These are phyloP conservation scores for Menidia beryllina DNA, from an alignment of 2,113 vertebrate species.

Conservation along the genomic window DNA sequence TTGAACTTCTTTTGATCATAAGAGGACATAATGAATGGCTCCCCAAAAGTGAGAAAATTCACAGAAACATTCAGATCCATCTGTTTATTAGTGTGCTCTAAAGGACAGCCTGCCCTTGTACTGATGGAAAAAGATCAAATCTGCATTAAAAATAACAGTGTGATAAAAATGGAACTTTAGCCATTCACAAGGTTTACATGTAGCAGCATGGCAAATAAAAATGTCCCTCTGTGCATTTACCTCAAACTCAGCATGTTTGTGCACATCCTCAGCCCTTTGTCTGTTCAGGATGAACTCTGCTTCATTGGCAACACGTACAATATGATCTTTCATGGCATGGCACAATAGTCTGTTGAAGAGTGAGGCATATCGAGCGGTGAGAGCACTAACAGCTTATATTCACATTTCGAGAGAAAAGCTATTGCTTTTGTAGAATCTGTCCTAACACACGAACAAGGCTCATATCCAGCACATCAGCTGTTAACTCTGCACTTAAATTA, in stretches of 20 bases:
- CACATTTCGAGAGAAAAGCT: not conserved
- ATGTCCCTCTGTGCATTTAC: conserved; percentile 64
- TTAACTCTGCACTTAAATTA: conserved; percentile 44
- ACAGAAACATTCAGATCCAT: too few relatives aligned
- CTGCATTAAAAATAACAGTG: too few relatives aligned
- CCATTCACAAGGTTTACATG: not conserved
- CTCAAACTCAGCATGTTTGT: conserved; percentile 99
- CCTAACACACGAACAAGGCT: conserved; percentile 1
- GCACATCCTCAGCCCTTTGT: conserved; percentile 97
- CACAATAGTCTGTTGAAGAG: conserved; percentile 87
- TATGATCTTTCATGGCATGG: conserved; percentile 99
- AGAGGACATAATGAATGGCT: too few relatives aligned
- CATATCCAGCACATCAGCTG: conserved; percentile 21
- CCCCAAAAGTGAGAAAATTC: too few relatives aligned
- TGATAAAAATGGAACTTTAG: too few relatives aligned
- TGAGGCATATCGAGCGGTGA: not conserved
- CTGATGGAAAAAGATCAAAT: too few relatives aligned
- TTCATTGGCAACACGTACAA: conserved; percentile 97
- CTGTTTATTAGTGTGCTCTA: too few relatives aligned
- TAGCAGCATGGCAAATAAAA: not conserved
- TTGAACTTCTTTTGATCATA: too few relatives aligned
- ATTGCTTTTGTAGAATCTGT: conserved; percentile 2
- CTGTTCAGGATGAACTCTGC: conserved; percentile 98
- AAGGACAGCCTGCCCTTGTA: too few relatives aligned
- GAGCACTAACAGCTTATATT: not conserved